Conservation (phyloP, 2,888 invertebrate species). For the Amiota communis region DNA sequence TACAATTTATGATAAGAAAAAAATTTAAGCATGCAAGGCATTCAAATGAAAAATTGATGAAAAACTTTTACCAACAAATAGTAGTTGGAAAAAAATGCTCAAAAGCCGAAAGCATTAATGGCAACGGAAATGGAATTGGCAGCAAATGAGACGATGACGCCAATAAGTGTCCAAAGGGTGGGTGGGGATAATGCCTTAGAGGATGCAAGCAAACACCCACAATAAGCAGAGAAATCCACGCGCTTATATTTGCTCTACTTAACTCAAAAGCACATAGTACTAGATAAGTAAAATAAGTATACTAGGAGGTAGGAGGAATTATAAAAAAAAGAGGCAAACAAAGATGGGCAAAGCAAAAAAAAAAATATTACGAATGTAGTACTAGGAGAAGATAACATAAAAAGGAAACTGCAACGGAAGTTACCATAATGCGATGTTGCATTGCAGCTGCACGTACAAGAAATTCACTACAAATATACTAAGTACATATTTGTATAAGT, state of each 20-base stretch:
- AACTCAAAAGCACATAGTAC: not conserved
- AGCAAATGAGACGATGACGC: conserved; percentile 9
- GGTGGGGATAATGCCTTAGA: not conserved
- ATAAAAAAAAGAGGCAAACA: not conserved
- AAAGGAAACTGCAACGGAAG: not conserved
- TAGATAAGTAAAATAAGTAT: not conserved
- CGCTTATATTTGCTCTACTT: not conserved
- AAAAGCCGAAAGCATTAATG: conserved; percentile 12
- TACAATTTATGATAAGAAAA: not conserved
- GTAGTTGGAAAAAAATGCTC: not conserved
- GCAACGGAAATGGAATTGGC: conserved; percentile 7
- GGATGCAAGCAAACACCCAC: not conserved
- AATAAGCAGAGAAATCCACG: not conserved
- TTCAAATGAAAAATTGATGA: not conserved
- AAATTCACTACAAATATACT: no score
- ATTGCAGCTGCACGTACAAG: conserved; percentile 8
- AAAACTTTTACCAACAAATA: no score
- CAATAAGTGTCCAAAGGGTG: not conserved
- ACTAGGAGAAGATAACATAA: not conserved
- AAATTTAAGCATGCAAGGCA: not conserved
- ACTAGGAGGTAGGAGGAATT: not conserved
- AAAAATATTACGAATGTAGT: not conserved
- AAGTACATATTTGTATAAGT: not conserved
- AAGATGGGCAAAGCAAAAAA: not conserved
- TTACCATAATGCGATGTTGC: not conserved